phyloP scores from a whole-genome alignment of 2,888 invertebrate species.

The Emmelina monodactyla region DNA sequence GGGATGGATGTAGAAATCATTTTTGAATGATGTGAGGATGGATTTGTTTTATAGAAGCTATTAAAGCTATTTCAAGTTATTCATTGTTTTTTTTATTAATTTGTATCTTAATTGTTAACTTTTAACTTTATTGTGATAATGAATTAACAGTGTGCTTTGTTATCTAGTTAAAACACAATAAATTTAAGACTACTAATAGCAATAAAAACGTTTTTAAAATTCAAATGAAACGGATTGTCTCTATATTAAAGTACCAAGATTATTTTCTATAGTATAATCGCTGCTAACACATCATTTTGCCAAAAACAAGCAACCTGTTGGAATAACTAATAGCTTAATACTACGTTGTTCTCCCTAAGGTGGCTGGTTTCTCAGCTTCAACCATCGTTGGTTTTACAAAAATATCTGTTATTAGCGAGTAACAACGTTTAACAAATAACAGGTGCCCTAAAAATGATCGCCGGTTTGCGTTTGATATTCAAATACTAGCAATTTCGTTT shows the following conservation, averaged over 20 bases:
- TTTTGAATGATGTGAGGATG: too few relatives aligned
- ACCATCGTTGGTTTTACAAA: conserved; percentile 32
- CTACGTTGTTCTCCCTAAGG: conserved; percentile 41
- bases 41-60: too few relatives aligned
- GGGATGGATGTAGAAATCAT: conserved; percentile 6
- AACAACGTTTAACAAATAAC: conserved; percentile 35
- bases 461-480: too few relatives aligned
- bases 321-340: conserved; percentile 66
- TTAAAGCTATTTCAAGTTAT: too few relatives aligned
- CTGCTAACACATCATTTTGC: conserved; percentile 24
- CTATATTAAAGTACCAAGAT: conserved; percentile 24
- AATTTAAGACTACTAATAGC: too few relatives aligned
- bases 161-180: too few relatives aligned
- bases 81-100: too few relatives aligned
- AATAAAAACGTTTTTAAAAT: not conserved
- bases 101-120: too few relatives aligned
- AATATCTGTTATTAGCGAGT: conserved; percentile 46
- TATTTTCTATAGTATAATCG: not conserved
- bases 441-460: conserved; percentile 26
- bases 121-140: too few relatives aligned
- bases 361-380: conserved; percentile 55
- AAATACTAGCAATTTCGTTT: too few relatives aligned
- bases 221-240: not conserved
- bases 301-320: conserved; percentile 37
- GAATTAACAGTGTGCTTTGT: too few relatives aligned